Evolutionary conservation across 2,113 vertebrate genomes (phyloP), one percentile per base, ranked within the genome.

Genomic region (Columba janthina): DNA sequence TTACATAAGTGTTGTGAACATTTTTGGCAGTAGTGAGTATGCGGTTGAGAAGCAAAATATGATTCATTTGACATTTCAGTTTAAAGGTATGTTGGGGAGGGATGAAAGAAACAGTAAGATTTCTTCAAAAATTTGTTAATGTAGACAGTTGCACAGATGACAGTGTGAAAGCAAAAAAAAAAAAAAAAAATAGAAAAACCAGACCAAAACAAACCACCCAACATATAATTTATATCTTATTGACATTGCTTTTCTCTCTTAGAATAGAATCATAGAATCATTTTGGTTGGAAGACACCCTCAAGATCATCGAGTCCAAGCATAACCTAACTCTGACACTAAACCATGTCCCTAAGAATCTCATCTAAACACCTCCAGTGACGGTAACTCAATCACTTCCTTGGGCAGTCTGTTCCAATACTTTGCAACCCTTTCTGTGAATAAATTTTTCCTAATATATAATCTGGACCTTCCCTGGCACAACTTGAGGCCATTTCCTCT

Each of bases 1-100:
- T 93, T 95, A 61, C 81, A 32, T 81, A 91, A 94, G 34, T n/a
- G 57, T 60, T 89, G 57, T 2, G 31, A 85, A 75, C 91, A 82
- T 91, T 91, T 89, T 70, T 89, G 87, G 60, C 80, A 69, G 31
- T n/a, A 61, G 16, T 21, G 31, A 54, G 21, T 71, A 70, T 81
- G 50, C 25, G n/a, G 12, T 53, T 78, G 21, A 46, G 17, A 81
- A 67, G 54, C 65, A 89, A 90, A 78, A 86, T 75, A 61, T 1
- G 0, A 64, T 5, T 91, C 62, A 22, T 58, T 61, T 89, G 84
- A 75, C 26, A 62, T 72, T 81, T 80, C 40, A 36, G 21, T 84
- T 75, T 75, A 82, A 89, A 91, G 84, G 25, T 57, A 21, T 65
- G 31, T 26, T 58, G 22, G 25, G 9, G 44, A 85, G 7, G 28